Conservation (phyloP, 1,140 invertebrate genomes). For the Formica selysi region DNA sequence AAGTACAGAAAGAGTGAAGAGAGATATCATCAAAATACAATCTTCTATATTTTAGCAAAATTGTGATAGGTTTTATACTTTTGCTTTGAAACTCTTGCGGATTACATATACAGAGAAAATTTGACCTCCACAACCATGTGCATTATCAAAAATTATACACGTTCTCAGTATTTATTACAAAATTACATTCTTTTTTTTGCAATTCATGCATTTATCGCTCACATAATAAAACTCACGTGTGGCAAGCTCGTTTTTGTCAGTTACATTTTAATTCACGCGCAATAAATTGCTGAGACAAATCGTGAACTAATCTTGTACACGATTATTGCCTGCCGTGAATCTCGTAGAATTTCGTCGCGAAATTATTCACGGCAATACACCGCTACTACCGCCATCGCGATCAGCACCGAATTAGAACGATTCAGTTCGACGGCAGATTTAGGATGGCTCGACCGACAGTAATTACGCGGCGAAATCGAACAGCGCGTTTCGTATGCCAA, state of each 20-base stretch:
- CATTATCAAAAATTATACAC: neutral
- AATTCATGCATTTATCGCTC: neutral
- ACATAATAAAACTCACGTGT: neutral
- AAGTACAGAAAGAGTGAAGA: too few species aligned
- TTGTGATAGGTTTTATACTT: too few species aligned
- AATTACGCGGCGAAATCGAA: conserved; percentile 48
- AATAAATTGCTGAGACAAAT: neutral
- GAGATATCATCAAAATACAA: too few species aligned
- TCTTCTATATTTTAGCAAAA: too few species aligned
- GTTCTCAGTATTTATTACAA: neutral
- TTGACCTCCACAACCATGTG: neutral
- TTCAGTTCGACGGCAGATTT: conserved; percentile 50
- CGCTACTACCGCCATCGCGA: conserved; percentile 3
- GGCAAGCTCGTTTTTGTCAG: neutral
- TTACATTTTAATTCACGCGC: neutral
- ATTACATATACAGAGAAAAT: neutral
- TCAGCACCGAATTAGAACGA: conserved; percentile 49
- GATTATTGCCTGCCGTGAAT: conserved; percentile 36
- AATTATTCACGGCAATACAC: conserved; percentile 39
- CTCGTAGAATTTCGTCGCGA: conserved; percentile 30
- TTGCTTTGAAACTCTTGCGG: too few species aligned
- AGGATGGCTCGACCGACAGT: conserved; percentile 22
- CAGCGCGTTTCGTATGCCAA: conserved; percentile 5
- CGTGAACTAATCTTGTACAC: conserved; percentile 40
- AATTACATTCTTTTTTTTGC: neutral